Percentiles rank a stretch among this genome's conserved stretches.
Evolutionary conservation across 1,140 invertebrate species (phyloP).

Genomic region (Dufourea novaeangliae): DNA sequence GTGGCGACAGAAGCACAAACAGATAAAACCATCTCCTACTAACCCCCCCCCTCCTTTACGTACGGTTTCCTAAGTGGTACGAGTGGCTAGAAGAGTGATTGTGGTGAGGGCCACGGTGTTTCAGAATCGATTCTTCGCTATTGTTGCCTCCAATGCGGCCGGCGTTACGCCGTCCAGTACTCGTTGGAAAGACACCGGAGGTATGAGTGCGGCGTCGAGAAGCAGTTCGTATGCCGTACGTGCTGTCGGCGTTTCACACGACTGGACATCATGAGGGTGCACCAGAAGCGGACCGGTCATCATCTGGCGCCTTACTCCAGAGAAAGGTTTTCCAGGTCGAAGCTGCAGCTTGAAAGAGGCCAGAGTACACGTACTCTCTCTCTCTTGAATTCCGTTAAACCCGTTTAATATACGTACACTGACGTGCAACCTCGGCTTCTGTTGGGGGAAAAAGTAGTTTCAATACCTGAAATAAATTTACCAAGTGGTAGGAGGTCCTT

Average conservation of each 20-base stretch:
- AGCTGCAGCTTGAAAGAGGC: neutral
- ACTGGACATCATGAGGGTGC: conserved; percentile 70
- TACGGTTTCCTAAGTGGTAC: neutral
- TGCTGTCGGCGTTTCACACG: conserved; percentile 73
- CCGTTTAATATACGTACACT: no score
- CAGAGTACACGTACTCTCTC: neutral
- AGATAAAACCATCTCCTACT: neutral
- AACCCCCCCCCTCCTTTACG: no score
- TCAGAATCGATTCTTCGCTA: conserved; percentile 72
- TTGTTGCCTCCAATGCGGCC: conserved; percentile 77
- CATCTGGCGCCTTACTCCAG: conserved; percentile 65
- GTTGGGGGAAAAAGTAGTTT: no score
- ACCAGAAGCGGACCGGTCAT: conserved; percentile 70
- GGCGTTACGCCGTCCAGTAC: conserved; percentile 77
- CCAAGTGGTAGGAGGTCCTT: no score
- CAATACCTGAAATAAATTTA: no score
- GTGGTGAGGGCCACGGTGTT: conserved; percentile 66
- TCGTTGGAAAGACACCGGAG: conserved; percentile 77
- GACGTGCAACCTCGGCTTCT: no score
- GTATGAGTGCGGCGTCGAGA: conserved; percentile 78
- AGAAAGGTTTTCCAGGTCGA: conserved; percentile 22
- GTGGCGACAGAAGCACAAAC: neutral
- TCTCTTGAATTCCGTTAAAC: no score
- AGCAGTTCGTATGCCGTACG: conserved; percentile 74
- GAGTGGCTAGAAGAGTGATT: conserved; percentile 58